Evolutionary conservation across 1,140 invertebrate species (phyloP), one percentile per base, ranked within the genome.

Genomic region (Eulimnadia texana): DNA sequence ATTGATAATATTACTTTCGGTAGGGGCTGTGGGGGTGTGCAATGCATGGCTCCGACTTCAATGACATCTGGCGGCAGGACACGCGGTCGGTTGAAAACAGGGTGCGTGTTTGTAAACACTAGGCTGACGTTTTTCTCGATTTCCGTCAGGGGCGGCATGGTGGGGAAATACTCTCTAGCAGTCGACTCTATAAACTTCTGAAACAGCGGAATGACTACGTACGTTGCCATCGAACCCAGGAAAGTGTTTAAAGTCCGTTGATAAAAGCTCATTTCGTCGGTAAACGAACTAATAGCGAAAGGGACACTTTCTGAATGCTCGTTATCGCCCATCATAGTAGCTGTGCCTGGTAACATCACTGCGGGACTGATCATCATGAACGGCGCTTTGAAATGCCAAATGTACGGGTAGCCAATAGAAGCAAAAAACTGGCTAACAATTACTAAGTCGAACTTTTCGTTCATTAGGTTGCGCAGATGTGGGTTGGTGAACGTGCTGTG

Each of bases 351-450:
- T 11, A 42, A 22, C 19, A 59, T 25, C 20, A 54, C n/a, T 10
- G n/a, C 33, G 25, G 66, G 64, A 33, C 65, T 66, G 3, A 68
- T 56, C 27, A 66, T 72, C 2, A 87, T 78, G 3, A 81, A 74
- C 0, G 84, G 84, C 2, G 78, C 78, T 59, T 80, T 71, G 23
- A 83, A 75, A 64, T 80, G 77, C 33, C 66, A 65, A 2, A 66
- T 64, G 13, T 69, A 51, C 3, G 66, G 64, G 27, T 68, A 63
- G 11, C 67, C 61, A 49, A 66, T 70, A 51, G 69, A 67, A 33
- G 66, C 68, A 62, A 67, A 68, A 56, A 70, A 66, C 9, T 64
- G 64, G 3, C 68, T 67, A 9, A 70, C 54, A 13, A 72, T 64
- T 2, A 72, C 66, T 1, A 72, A 50, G 60, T 72, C 71, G 49